A percentile compares a stretch with the other conserved stretches of the same genome.
These are phyloP conservation scores for Papilio helenus DNA, from an alignment of 1,140 invertebrate genomes.

Conservation along the genomic window DNA sequence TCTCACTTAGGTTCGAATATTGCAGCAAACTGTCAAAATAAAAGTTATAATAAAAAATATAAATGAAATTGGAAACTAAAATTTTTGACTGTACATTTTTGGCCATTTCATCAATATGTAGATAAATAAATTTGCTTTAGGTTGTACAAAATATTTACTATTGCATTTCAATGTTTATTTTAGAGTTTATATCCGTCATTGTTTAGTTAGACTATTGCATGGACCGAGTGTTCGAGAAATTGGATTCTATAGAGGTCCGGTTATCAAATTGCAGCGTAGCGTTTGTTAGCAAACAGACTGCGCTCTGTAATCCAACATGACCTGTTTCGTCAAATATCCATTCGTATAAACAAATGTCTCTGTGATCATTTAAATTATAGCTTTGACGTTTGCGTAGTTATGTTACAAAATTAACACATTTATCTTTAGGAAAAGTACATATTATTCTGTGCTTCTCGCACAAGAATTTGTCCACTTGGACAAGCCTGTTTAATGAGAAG, in stretches of 20 bases:
- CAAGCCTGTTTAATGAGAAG: no score
- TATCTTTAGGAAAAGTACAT: no score
- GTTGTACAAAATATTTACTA: not conserved
- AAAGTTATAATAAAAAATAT: not conserved
- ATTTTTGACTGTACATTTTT: not conserved
- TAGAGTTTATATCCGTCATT: not conserved
- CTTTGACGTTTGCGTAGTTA: not conserved
- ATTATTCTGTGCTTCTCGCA: no score
- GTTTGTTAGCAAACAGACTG: slow-evolving; percentile 2
- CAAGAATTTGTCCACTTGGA: no score
- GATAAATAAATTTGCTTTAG: not conserved
- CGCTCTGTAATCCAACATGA: not conserved
- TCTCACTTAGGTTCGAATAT: not conserved
- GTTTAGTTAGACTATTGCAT: not conserved
- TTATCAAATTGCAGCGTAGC: slow-evolving; percentile 1
- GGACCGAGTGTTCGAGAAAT: not conserved
- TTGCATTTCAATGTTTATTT: not conserved
- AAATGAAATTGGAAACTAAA: not conserved
- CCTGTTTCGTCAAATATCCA: not conserved
- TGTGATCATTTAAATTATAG: not conserved
- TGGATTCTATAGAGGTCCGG: slow-evolving; percentile 1
- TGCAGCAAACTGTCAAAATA: not conserved
- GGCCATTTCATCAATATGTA: not conserved
- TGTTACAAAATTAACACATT: not conserved
- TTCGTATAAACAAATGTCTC: not conserved